Evolutionary conservation across 30 jellyfish, hydroid and myxozoan species (phyloP), one percentile per base, ranked within the genome.

Genomic region (Phacellophora camtschatica): DNA sequence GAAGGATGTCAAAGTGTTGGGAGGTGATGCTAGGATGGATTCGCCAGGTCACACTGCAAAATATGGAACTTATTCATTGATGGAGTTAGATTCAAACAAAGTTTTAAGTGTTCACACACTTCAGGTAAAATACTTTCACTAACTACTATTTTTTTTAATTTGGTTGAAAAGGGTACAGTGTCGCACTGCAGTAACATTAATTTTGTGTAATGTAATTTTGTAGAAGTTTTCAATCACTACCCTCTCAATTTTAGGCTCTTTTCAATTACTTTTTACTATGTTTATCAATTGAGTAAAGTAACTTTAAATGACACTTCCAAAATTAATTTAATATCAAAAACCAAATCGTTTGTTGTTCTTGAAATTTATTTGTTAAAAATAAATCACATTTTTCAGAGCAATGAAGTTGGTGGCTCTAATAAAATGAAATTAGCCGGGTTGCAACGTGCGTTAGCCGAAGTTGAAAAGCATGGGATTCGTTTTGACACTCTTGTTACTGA

Each of bases 41-140:
- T 45, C 71, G 11, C 84, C 84, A 18, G 84, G 84, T 0, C 84
- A 71, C 69, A 45, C 72, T 5, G 84, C 84, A 25, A 71, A 71
- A 48, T 71, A 71, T 71, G 84, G 84, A 30, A 45, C 84, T 12
- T 71, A 71, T 48, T 22, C 84, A 18, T 41, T 71, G 30, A 71
- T 71, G 84, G 84, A 71, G 42, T 56, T 71, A 18, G 71, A 42
- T 35, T 22, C 84, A 54, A 71, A 46, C 51, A n/a, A 48, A 31
- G 51, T 71, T 41, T 15, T 71, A 0, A 71, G 27, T 27, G 23
- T 48, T 19, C 71, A 48, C 11, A 23, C 50, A 48, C 71, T 71
- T 12, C 84, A 71, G 84, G 84, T 71, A 9, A 12, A 34, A 8
- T 18, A 28, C 22, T 19, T 41, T 16, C 9, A 8, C 19, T 53